phyloP scores from a whole-genome alignment of 2,797 vertebrate species.

The Argyrosomus regius region DNA sequence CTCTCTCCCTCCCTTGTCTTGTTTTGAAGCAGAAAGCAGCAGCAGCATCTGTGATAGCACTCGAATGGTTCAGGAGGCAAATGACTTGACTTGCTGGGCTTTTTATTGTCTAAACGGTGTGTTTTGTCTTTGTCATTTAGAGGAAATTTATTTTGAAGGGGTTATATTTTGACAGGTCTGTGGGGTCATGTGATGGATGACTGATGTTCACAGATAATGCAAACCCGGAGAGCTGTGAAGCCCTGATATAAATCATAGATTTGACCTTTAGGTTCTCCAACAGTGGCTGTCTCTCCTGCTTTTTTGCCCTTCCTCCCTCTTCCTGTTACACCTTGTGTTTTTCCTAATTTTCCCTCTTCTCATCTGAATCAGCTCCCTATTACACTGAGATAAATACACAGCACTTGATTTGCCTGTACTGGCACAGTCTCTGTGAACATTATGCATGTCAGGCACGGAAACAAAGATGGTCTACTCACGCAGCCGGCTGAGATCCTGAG shows the following conservation, averaged over 20 bases:
- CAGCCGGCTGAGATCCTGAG: slow-evolving; percentile 33
- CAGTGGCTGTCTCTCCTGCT: slow-evolving; percentile 6
- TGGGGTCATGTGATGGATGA: slow-evolving; percentile 41
- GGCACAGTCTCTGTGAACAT: slow-evolving; percentile 37
- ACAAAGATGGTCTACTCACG: slow-evolving; percentile 16
- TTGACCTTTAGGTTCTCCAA: slow-evolving; percentile 67
- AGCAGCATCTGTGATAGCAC: slow-evolving; percentile 35
- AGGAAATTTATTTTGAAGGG: slow-evolving; percentile 41
- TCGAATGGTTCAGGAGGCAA: slow-evolving; percentile 40
- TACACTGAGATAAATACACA: neutral
- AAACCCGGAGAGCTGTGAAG: slow-evolving; percentile 38
- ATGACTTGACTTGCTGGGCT: slow-evolving; percentile 18
- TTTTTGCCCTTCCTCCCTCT: neutral
- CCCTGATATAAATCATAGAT: slow-evolving; percentile 65
- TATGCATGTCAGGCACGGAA: slow-evolving; percentile 54
- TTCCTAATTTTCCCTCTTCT: neutral
- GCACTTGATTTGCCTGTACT: slow-evolving; percentile 49
- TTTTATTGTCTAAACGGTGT: slow-evolving; percentile 48
- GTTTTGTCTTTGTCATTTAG: slow-evolving; percentile 48
- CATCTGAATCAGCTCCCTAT: neutral
- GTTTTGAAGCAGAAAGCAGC: slow-evolving; percentile 41
- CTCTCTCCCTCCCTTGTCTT: slow-evolving; percentile 12
- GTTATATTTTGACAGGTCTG: slow-evolving; percentile 46
- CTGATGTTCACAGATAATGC: slow-evolving; percentile 49
- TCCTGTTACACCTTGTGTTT: slow-evolving; percentile 14